Evolutionary conservation across 2,113 vertebrate species (phyloP), one percentile per base, ranked within the genome.

Genomic region (Suricata suricatta): DNA sequence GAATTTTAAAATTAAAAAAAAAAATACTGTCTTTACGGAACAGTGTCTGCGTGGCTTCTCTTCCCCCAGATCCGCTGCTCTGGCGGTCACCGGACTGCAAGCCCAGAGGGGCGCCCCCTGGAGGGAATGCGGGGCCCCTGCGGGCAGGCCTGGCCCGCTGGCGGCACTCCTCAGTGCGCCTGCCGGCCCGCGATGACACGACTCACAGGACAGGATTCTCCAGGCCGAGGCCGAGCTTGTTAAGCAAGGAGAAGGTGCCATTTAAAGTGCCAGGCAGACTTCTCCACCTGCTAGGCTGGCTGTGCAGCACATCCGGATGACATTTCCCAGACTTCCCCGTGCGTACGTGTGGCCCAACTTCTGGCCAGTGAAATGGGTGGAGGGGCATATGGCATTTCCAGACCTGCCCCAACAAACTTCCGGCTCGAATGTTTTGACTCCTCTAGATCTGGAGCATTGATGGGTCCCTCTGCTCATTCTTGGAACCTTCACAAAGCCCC

Each of bases 1-100:
- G 98, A 98, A 97, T 99, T 99, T 99, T 99, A 99, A 99, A 99
- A 99, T 99, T 98, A 99, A 99, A 99, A 96, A 96, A 97, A 98
- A 98, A 98, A 98, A 96, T 80, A 17, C 97, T 95, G 97, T 98
- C 98, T 99, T 98, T 97, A 95, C 87, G 79, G 31, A 98, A 29
- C 0, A 7, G 47, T 74, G 19, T 35, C 7, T 54, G 35, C 82
- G 66, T 85, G 94, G 15, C 69, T 85, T 3, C 12, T 96, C 1
- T 93, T 97, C 94, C 12, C 27, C 5, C 3, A 19, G 33, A 1
- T 4, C 77, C 50, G 19, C 84, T 60, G 57, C 19, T 23, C 57
- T 9, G 57, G 7, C 50, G 3, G 50, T 2, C 50, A 50, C 50
- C 12, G 13, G 12, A 50, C 50, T 13, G 12, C 12, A 50, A 6